phyloP scores from a whole-genome alignment of 2,797 vertebrate genomes.

The Lepus oiostolus region DNA sequence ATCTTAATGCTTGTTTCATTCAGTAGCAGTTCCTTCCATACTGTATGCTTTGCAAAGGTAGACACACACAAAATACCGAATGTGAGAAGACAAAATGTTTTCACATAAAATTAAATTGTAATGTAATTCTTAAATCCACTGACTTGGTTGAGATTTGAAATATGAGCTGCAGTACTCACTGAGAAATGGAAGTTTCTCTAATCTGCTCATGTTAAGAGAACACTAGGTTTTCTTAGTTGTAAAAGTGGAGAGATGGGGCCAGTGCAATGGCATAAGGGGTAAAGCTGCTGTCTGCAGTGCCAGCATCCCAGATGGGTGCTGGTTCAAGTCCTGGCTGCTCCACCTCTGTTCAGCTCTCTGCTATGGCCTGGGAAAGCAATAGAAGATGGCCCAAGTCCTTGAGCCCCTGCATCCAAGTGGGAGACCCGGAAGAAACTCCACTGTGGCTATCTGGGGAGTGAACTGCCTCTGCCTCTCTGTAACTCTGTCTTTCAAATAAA shows the following conservation, averaged over 20 bases:
- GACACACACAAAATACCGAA: background rate
- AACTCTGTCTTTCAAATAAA: too few relatives aligned
- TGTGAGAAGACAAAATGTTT: background rate
- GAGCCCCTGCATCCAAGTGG: too few relatives aligned
- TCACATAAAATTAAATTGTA: slow-evolving; percentile 10
- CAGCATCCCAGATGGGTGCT: too few relatives aligned
- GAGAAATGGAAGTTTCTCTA: background rate
- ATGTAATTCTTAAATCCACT: background rate
- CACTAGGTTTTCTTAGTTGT: slow-evolving; percentile 5
- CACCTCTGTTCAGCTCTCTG: too few relatives aligned
- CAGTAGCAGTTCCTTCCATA: background rate
- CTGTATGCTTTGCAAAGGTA: background rate
- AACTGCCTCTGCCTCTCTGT: too few relatives aligned
- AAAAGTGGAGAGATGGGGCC: background rate
- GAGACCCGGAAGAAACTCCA: too few relatives aligned
- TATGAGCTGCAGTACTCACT: background rate
- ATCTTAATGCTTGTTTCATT: background rate
- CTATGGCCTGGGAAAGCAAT: too few relatives aligned
- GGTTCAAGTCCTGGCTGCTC: too few relatives aligned
- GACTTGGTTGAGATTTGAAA: background rate
- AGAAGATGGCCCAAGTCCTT: too few relatives aligned
- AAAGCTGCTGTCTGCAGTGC: too few relatives aligned
- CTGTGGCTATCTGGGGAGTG: too few relatives aligned
- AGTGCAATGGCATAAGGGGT: too few relatives aligned
- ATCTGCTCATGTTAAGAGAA: background rate